Percentiles rank a stretch among this genome's conserved stretches.
phyloP scores from a whole-genome alignment of 2,113 vertebrate species.

The Callipepla squamata region DNA sequence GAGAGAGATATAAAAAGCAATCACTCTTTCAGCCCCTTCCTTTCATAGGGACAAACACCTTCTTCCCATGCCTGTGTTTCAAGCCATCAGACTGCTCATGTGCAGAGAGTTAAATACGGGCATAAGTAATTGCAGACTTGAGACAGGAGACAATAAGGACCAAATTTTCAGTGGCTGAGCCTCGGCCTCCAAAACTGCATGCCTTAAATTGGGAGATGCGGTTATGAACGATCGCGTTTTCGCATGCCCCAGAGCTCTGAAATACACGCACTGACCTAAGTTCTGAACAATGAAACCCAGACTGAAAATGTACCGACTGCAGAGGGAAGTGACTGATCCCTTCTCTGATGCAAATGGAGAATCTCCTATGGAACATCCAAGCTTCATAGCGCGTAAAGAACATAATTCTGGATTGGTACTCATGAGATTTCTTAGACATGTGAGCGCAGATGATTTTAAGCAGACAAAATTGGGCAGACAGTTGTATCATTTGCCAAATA shows the following conservation, averaged over 20 bases:
- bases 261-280: neutral
- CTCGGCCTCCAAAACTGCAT: neutral
- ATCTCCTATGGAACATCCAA: neutral
- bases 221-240: conserved; percentile 8
- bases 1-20: neutral
- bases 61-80: neutral
- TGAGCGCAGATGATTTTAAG: neutral
- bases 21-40: neutral
- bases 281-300: conserved; percentile 37
- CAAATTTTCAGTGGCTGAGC: conserved; percentile 15
- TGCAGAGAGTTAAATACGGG: neutral
- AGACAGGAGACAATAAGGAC: neutral
- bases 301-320: neutral
- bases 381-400: neutral
- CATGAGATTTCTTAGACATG: accelerated
- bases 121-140: conserved; percentile 53
- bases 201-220: conserved; percentile 22
- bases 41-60: neutral
- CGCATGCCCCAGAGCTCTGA: conserved; percentile 40
- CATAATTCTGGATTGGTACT: accelerated
- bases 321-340: neutral
- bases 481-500: neutral
- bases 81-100: neutral
- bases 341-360: neutral
- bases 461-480: neutral